Conservation (phyloP, 2,888 invertebrate species). For the Troides helena region DNA sequence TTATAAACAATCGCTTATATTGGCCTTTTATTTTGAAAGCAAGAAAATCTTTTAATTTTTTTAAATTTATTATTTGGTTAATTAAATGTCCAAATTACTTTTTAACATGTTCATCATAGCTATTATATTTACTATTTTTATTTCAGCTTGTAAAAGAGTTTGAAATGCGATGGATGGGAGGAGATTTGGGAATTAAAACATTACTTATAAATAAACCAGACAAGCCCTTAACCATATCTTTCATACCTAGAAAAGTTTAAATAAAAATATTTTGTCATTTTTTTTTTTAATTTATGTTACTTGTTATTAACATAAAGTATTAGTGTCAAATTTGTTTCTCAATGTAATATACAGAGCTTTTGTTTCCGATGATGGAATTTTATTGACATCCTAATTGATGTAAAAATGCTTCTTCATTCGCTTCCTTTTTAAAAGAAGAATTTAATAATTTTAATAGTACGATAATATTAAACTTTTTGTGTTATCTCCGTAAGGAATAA, state of each 20-base stretch:
- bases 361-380: not conserved
- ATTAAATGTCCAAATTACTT: not conserved
- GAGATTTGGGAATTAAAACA: constrained; percentile 83
- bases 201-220: constrained; percentile 90
- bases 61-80: not conserved
- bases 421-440: no score
- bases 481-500: no score
- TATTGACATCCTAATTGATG: not conserved
- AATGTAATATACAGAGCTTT: not conserved
- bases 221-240: constrained; percentile 76
- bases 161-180: constrained; percentile 83
- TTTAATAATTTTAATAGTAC: no score
- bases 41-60: not conserved
- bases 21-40: no score
- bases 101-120: not conserved
- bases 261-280: not conserved
- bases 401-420: no score
- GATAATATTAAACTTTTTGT: no score
- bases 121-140: not conserved
- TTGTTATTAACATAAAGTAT: not conserved
- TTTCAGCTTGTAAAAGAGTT: constrained; percentile 83
- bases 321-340: not conserved
- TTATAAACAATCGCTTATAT: no score
- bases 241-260: constrained; percentile 39
- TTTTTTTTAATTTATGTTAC: not conserved